Percentiles rank a stretch among this genome's conserved stretches.
phyloP scores from a whole-genome alignment of 2,797 vertebrate genomes.

The Ceyx erithaca region DNA sequence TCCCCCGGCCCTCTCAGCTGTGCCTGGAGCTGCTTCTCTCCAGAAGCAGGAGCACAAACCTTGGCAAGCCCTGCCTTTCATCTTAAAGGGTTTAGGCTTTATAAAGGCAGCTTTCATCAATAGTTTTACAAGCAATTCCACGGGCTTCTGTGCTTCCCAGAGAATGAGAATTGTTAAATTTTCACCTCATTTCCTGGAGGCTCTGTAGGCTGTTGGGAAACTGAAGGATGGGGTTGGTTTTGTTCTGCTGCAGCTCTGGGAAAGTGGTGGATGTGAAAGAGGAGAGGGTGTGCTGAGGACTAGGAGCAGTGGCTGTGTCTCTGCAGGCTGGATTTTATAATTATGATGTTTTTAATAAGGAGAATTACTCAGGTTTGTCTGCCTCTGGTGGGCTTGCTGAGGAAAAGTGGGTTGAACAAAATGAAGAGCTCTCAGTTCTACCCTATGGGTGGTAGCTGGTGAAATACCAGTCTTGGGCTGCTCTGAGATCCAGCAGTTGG shows the following conservation, averaged over 20 bases:
- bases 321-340: background rate
- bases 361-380: background rate
- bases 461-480: background rate
- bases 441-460: too few species aligned
- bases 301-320: background rate
- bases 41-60: background rate
- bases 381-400: background rate
- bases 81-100: background rate
- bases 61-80: background rate
- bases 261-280: background rate
- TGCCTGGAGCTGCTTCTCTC: background rate
- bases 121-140: background rate
- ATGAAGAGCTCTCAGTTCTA: background rate
- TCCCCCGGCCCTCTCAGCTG: background rate
- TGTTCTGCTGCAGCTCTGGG: background rate
- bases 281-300: background rate
- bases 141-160: background rate
- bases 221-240: background rate
- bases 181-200: constrained; percentile 9
- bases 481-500: background rate
- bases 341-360: background rate
- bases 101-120: background rate
- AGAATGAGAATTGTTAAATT: constrained; percentile 10
- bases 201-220: background rate
- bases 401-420: background rate